Evolutionary conservation across 2,888 invertebrate genomes (phyloP), one percentile per base, ranked within the genome.

Genomic region (Carabus problematicus): DNA sequence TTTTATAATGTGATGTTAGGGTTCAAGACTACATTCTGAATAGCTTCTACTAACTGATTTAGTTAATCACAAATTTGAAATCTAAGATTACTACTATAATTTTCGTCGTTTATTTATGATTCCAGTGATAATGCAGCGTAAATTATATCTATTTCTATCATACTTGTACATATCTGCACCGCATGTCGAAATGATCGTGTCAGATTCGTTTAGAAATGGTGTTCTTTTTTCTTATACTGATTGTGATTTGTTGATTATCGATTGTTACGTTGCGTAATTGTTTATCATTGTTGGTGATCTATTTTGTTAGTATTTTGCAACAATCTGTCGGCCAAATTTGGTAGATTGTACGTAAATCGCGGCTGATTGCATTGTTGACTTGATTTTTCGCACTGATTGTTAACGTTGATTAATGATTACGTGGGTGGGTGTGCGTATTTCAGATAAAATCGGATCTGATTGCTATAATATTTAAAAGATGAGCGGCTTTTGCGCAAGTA

Each of bases 271-370:
- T 67, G 55, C 67, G 60, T 54, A 60, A 67, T 67, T 60, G 67
- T 67, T 67, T 67, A 67, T 67, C 67, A 56, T 56, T 67, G 67
- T 64, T 60, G 54, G 19, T 55, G 16, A 67, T 67, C 67, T 58
- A 49, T 42, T 66, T 66, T 52, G 12, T 56, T 14, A 56, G 47
- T 52, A 45, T 66, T 58, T 66, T 41, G 59, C 49, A 66, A 54
- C 19, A 41, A 59, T 49, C 45, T 19, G 40, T 60, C 52, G 54
- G 42, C 60, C 67, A 60, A 52, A 60, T 67, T 67, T 67, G 67
- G 67, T 42, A 60, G 67, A 40, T 56, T 58, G 47, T 14, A 12
- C 18, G 63, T 63, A 63, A 63, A 63, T 62, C 42, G 63, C 29
- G 6, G 29, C 29, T 29, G 29, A 14, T 45, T n/a, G 11, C 12